phyloP scores from a whole-genome alignment of 2,888 invertebrate genomes.

The Meloe dianella region DNA sequence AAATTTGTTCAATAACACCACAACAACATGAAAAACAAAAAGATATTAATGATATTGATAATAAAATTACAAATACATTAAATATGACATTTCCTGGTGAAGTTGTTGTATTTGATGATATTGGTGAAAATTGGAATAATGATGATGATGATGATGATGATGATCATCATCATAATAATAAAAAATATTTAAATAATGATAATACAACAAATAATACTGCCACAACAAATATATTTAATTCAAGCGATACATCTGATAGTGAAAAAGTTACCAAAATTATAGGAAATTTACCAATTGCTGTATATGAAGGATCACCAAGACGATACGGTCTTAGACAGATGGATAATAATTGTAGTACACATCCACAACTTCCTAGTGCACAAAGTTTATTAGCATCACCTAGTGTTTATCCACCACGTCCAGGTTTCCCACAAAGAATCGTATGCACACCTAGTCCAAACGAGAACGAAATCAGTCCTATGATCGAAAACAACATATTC shows the following conservation, averaged over 20 bases:
- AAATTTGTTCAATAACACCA: conserved; percentile 65
- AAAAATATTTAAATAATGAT: conserved; percentile 36
- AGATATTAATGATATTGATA: conserved; percentile 52
- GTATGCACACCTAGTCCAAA: conserved; percentile 58
- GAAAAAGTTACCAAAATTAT: conserved; percentile 69
- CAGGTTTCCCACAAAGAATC: conserved; percentile 83
- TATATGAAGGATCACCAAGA: conserved; percentile 89
- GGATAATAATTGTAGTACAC: conserved; percentile 54
- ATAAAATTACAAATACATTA: conserved; percentile 64
- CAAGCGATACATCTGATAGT: conserved; percentile 48
- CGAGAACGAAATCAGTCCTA: conserved; percentile 52
- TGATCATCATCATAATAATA: too few species aligned
- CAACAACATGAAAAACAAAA: conserved; percentile 57
- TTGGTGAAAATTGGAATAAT: conserved; percentile 82
- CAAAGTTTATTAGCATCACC: conserved; percentile 68
- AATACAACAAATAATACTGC: conserved; percentile 44
- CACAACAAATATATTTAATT: conserved; percentile 47
- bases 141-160: conserved; percentile 33
- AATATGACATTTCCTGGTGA: conserved; percentile 74
- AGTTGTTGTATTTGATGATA: conserved; percentile 86
- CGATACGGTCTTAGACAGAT: conserved; percentile 75
- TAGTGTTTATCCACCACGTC: conserved; percentile 77
- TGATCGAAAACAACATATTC: conserved; percentile 51
- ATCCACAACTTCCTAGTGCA: conserved; percentile 65
- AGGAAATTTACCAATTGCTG: conserved; percentile 87